A percentile compares a stretch with the other conserved stretches of the same genome.
phyloP scores from a whole-genome alignment of 2,113 vertebrate species.

The Odontesthes bonariensis region DNA sequence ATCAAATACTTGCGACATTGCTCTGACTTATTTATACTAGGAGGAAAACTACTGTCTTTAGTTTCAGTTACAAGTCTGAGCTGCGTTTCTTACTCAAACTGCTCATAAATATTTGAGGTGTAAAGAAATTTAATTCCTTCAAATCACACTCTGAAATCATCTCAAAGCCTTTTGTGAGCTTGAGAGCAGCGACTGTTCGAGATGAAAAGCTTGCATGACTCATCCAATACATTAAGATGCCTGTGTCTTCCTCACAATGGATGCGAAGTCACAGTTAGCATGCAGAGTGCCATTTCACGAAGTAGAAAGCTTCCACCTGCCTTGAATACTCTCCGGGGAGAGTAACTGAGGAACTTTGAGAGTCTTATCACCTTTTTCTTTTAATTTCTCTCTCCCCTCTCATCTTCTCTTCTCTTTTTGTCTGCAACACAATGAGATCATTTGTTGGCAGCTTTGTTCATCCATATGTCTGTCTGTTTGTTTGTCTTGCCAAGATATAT shows the following conservation, averaged over 20 bases:
- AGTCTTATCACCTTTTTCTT: conserved; percentile 37
- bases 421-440: conserved; percentile 59
- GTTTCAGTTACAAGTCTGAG: background rate
- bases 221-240: conserved; percentile 68
- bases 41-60: background rate
- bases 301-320: conserved; percentile 65
- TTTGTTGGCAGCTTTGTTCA: conserved; percentile 51
- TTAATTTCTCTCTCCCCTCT: conserved; percentile 7
- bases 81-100: background rate
- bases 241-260: conserved; percentile 67
- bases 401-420: conserved; percentile 45
- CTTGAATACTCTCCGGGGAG: conserved; percentile 70
- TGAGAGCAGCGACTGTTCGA: conserved; percentile 14
- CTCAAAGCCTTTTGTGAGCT: conserved; percentile 36
- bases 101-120: conserved; percentile 7
- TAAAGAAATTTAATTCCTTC: conserved; percentile 42
- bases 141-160: conserved; percentile 50
- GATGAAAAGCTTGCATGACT: conserved; percentile 74
- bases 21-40: background rate
- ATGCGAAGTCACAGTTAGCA: conserved; percentile 78
- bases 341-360: conserved; percentile 63
- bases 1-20: conserved; percentile 16
- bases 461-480: conserved; percentile 65
- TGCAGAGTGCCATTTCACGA: conserved; percentile 63
- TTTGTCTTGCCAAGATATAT: conserved; percentile 63